These are phyloP conservation scores for Neoniphon sammara DNA, from an alignment of 2,797 vertebrate species.

Conservation along the genomic window DNA sequence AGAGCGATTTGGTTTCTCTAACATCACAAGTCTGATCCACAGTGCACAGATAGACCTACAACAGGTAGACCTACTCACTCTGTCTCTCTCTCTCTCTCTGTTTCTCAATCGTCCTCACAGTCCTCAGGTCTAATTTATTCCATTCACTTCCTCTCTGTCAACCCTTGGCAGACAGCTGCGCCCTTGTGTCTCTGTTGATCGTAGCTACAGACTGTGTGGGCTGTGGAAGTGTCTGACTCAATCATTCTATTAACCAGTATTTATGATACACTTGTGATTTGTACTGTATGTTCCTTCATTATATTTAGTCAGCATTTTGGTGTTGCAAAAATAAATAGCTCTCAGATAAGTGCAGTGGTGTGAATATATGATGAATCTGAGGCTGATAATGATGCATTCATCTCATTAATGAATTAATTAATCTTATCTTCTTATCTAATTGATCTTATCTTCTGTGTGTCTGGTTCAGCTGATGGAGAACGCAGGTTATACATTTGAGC, in stretches of 20 bases:
- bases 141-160: background rate
- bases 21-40: constrained; percentile 85
- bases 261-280: constrained; percentile 2
- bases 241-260: background rate
- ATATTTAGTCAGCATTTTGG: background rate
- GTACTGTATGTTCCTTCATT: background rate
- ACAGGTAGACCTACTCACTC: constrained; percentile 79
- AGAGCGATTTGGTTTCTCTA: constrained; percentile 85
- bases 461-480: constrained; percentile 88
- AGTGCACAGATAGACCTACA: constrained; percentile 92
- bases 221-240: constrained; percentile 3
- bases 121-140: background rate
- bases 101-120: background rate
- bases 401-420: background rate
- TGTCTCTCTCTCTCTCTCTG: no score
- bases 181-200: constrained; percentile 5
- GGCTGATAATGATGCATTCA: background rate
- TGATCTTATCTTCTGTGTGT: constrained; percentile 15
- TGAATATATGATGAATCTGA: background rate
- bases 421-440: no score
- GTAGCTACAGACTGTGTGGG: background rate
- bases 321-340: background rate
- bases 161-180: background rate
- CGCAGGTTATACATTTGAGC: constrained; percentile 87
- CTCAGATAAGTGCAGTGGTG: no score